A percentile compares a stretch with the other conserved stretches of the same genome.
These are phyloP conservation scores for Oreochromis aureus DNA, from an alignment of 2,113 vertebrate species.

Conservation along the genomic window DNA sequence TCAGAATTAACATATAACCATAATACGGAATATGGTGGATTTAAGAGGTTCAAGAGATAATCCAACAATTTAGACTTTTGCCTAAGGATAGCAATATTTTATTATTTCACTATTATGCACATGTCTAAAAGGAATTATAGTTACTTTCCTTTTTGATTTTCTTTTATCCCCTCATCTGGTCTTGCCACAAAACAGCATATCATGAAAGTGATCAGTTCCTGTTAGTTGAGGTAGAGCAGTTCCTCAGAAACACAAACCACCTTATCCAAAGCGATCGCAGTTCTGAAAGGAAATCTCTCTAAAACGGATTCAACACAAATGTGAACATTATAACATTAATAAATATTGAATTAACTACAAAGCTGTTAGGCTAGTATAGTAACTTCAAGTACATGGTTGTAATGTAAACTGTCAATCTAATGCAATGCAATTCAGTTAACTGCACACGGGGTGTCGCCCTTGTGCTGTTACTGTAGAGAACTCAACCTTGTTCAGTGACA, in stretches of 20 bases:
- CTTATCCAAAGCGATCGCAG: neutral
- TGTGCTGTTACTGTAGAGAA: neutral
- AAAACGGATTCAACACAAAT: neutral
- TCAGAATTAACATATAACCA: neutral
- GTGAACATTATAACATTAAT: neutral
- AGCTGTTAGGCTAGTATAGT: neutral
- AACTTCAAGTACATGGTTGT: neutral
- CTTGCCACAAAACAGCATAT: neutral
- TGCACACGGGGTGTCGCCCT: slow-evolving; percentile 1
- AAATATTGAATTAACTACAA: neutral
- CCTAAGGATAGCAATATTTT: neutral
- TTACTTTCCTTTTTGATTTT: neutral
- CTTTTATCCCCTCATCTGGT: neutral
- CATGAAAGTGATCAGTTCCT: slow-evolving; percentile 26
- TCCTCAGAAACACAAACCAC: neutral
- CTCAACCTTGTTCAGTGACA: neutral
- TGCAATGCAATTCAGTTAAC: slow-evolving; percentile 10
- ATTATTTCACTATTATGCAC: neutral
- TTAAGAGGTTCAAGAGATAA: neutral
- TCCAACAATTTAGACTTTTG: neutral
- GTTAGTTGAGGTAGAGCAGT: neutral
- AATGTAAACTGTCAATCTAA: neutral
- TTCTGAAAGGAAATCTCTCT: neutral
- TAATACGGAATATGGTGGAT: neutral
- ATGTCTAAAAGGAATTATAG: neutral